Evolutionary conservation across 2,113 vertebrate species (phyloP), one percentile per base, ranked within the genome.

Genomic region (Perca flavescens): DNA sequence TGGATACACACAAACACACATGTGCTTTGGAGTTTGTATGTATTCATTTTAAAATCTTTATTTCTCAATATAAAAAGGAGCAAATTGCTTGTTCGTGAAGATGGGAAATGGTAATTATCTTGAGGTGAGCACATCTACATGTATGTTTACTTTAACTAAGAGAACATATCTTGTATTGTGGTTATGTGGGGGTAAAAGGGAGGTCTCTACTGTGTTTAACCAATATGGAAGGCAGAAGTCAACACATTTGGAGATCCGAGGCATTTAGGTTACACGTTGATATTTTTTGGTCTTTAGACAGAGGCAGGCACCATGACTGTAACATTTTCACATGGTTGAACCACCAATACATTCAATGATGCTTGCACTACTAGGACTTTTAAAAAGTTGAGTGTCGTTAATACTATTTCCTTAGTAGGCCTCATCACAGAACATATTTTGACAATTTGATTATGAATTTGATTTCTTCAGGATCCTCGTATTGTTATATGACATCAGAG

Each of bases 1-100:
- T 69, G 61, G 60, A 88, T 60, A 47, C 61, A 56, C 14, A 80
- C 61, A 57, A 11, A 56, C 21, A 61, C 31, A 77, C 17, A 80
- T 66, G 40, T 65, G 67, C 21, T 50, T 22, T 21, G 34, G 49
- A 57, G 46, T 54, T 34, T 70, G 14, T 76, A 7, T 66, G 54
- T 61, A 22, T 47, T 62, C 21, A 54, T 50, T 36, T n/a, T 40
- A 13, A 25, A 12, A 60, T n/a, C 0, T 31, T 2, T 54, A 36
- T 53, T 69, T 74, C 14, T 1, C 46, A 15, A 82, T 62, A 22
- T 28, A 34, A 22, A 22, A 53, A 68, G 16, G 2, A 25, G 11
- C 3, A 58, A 21, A 64, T 28, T 13, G 21, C 7, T 74, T 52
- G 14, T 60, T 58, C 12, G 17, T 71, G 11, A 25, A 66, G 17